Evolutionary conservation across 2,113 vertebrate genomes (phyloP), one percentile per base, ranked within the genome.

Genomic region (Cranoglanis bouderius): DNA sequence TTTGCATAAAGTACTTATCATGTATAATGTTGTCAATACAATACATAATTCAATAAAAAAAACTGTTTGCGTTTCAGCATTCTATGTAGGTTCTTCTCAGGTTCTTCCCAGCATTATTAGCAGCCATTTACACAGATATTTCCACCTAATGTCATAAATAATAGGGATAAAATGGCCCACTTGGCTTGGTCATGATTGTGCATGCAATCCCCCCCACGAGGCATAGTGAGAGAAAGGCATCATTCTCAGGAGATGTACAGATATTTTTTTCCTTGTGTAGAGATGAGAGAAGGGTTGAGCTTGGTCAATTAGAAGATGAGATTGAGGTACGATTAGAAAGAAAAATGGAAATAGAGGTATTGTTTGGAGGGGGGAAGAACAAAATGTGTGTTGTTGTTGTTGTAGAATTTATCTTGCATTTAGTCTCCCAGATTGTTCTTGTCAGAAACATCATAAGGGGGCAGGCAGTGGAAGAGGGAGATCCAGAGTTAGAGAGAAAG

Each of bases 361-460:
- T 16, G 43, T 51, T 26, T 75, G 21, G 21, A 24, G 38, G 18
- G 9, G 9, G 13, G 21, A 51, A 49, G 26, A 49, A 26, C 40
- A 51, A 78, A 78, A 78, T 51, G 24, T n/a, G 26, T 29, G 26
- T 49, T 49, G 43, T 72, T 29, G 26, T 49, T 49, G 43, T 72
- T 12, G 12, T 72, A 38, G 21, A 77, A 77, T 46, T 77, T n/a
- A 78, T n/a, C 75, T 51, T 49, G 43, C 26, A 51, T 78, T 78
- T 78, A 51, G 26, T 78, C 24, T 78, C 43, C 1, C 43, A 78
- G 75, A 78, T 49, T n/a, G 26, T 5, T 51, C 26, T 51, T 49
- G 75, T 51, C 75, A n/a, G 75, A n/a, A 78, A 78, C 75, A 78
- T 49, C 75, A 26, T 75, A 78, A 78, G 75, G 43, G 75, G 51